phyloP scores from a whole-genome alignment of 2,113 vertebrate genomes.

The Zeus faber region DNA sequence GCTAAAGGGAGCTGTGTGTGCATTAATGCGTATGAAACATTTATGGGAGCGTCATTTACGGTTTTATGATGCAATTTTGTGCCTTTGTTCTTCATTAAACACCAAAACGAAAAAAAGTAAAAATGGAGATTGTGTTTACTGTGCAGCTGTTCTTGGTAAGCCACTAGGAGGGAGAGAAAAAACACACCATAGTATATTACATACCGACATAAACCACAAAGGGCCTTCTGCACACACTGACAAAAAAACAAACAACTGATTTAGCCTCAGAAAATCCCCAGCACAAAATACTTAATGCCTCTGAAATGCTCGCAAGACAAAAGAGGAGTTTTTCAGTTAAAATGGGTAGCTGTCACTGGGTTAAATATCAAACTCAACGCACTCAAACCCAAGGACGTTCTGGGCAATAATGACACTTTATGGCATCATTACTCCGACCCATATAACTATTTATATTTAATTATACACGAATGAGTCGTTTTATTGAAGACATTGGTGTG shows the following conservation, averaged over 20 bases:
- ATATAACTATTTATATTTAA: not conserved
- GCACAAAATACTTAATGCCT: no score
- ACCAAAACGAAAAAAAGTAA: not conserved
- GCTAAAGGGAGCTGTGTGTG: not conserved
- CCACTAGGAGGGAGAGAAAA: not conserved
- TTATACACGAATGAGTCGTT: not conserved
- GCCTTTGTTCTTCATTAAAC: slow-evolving; percentile 2
- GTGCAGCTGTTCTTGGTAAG: not conserved
- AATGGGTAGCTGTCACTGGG: not conserved
- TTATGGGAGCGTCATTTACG: not conserved
- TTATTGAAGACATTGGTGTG: no score
- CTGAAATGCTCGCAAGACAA: no score
- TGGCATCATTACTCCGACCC: not conserved
- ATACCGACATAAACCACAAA: slow-evolving; percentile 3
- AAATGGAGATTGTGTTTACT: slow-evolving; percentile 1
- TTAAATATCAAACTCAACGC: not conserved
- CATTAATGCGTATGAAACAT: not conserved
- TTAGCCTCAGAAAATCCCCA: no score
- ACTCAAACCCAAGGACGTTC: no score
- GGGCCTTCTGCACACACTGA: no score
- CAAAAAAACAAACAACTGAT: no score
- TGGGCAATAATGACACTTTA: no score
- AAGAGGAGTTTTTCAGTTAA: no score
- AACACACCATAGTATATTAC: not conserved
- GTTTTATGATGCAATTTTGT: not conserved